These are phyloP conservation scores for Corvus hawaiiensis DNA, from an alignment of 2,113 vertebrate genomes.

Conservation along the genomic window DNA sequence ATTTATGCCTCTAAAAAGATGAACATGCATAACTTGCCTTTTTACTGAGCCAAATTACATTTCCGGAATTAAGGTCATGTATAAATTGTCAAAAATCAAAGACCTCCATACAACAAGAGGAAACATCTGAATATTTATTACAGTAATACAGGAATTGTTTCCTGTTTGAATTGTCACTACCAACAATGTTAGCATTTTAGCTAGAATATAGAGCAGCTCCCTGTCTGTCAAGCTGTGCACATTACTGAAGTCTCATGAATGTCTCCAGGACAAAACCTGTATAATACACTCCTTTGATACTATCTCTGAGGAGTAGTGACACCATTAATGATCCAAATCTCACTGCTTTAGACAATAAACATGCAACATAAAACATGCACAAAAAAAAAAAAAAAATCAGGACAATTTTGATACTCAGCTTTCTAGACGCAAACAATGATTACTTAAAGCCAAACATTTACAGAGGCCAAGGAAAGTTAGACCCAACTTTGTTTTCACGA, in stretches of 20 bases:
- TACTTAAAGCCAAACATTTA: neutral
- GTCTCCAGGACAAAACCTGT: neutral
- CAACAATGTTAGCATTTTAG: neutral
- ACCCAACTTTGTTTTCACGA: neutral
- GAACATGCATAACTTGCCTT: neutral
- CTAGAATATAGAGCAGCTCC: neutral
- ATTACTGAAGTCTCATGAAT: neutral
- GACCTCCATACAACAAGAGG: neutral
- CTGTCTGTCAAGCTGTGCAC: neutral
- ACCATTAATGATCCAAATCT: neutral
- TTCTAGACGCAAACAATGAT: neutral
- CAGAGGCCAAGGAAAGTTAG: neutral
- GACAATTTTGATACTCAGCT: neutral
- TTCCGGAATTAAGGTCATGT: neutral
- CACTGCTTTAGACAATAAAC: neutral
- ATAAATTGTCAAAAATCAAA: neutral
- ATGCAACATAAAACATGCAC: neutral
- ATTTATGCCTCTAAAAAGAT: neutral
- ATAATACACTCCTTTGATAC: neutral
- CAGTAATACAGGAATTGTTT: neutral
- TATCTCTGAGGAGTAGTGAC: neutral
- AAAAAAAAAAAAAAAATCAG: neutral
- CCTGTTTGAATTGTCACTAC: neutral
- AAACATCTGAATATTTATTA: neutral
- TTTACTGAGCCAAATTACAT: neutral